These are phyloP conservation scores for Paralichthys olivaceus DNA, from an alignment of 2,113 vertebrate species.

Conservation along the genomic window DNA sequence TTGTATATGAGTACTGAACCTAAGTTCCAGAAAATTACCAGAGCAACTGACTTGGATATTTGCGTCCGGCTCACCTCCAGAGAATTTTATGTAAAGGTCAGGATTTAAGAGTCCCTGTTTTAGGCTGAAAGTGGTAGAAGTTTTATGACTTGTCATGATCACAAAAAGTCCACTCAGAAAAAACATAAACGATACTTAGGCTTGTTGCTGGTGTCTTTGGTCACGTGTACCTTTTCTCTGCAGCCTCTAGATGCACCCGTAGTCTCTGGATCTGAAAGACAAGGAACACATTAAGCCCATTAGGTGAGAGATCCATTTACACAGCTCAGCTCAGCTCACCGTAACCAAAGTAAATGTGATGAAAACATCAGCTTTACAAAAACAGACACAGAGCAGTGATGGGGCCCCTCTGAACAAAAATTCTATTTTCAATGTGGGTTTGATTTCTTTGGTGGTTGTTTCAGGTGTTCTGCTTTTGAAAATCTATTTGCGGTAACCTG, in stretches of 20 bases:
- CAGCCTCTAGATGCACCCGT: conserved; percentile 83
- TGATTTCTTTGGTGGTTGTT: not conserved
- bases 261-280: conserved; percentile 88
- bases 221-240: conserved; percentile 86
- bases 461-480: not conserved
- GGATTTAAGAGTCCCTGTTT: not conserved
- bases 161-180: not conserved
- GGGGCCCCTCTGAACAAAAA: not conserved
- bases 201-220: not conserved
- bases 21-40: too few relatives aligned
- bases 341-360: not conserved
- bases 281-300: not conserved
- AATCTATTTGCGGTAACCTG: not conserved
- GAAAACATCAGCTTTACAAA: not conserved
- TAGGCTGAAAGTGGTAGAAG: not conserved
- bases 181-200: not conserved
- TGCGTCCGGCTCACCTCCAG: too few relatives aligned
- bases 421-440: not conserved
- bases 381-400: not conserved
- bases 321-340: conserved; percentile 2
- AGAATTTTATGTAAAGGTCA: too few relatives aligned
- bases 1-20: too few relatives aligned
- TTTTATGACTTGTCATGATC: not conserved
- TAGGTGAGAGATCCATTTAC: not conserved
- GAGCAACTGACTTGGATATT: too few relatives aligned